Evolutionary conservation across 2,888 invertebrate species (phyloP), one percentile per base, ranked within the genome.

Genomic region (Theretra japonica): DNA sequence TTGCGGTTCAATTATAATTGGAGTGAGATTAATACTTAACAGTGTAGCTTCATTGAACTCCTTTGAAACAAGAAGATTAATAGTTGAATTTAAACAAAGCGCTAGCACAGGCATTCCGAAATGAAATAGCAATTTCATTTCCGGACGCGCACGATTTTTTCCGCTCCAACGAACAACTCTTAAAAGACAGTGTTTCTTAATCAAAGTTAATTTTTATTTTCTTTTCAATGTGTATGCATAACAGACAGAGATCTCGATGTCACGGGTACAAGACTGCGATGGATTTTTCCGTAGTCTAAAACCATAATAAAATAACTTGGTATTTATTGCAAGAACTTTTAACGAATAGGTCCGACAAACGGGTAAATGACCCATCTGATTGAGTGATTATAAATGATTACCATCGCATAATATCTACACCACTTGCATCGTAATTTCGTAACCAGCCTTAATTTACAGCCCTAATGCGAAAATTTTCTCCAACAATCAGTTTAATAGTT

Each of bases 91-190:
- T 21, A 62, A 62, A 62, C 62, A 62, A 62, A 62, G 33, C 41
- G 21, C 41, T n/a, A 41, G n/a, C 41, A 41, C n/a, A 5, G 23
- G 21, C 65, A 5, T 17, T 48, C 23, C 23, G 48, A 41, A 62
- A 62, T 62, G 41, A 48, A 48, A 48, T 65, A 41, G 48, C 48
- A 65, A 65, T 65, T 48, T 23, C 48, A 65, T 65, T 48, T 65
- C 68, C 71, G 72, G 70, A 79, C 80, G 80, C 79, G 70, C 79
- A 77, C 79, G 81, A 79, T 80, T 83, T 78, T 85, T 81, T 80
- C 82, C 82, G 82, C 80, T 75, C 78, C 75, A 80, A 70, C 75
- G 81, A 78, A 78, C 82, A 80, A 78, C 79, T 80, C 75, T 77
- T 77, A 76, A 71, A 75, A 72, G 70, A 71, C 72, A 75, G n/a